Evolutionary conservation across 1,140 invertebrate genomes (phyloP).

Genomic region (Akabosia matsudoensis): DNA sequence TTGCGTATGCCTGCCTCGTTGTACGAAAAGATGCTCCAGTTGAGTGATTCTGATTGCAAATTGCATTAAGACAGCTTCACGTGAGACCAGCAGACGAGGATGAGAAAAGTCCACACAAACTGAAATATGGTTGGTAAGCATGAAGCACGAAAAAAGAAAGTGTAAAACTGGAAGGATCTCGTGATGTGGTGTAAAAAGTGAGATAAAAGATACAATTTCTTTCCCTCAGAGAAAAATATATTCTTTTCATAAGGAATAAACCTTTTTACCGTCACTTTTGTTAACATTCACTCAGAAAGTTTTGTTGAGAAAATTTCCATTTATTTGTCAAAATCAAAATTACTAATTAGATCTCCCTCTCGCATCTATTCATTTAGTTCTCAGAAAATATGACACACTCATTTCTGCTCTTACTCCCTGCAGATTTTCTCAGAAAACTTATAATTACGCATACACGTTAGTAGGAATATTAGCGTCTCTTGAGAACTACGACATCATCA

Average conservation of each 20-base stretch:
- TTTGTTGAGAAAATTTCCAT: conserved; percentile 6
- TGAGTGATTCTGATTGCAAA: conserved; percentile 22
- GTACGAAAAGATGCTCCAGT: not conserved
- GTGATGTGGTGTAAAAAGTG: not conserved
- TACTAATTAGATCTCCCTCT: conserved; percentile 18
- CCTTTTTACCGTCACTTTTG: not conserved
- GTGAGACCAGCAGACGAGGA: not conserved
- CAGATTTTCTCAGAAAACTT: not conserved
- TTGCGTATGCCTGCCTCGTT: not conserved
- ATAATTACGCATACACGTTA: not conserved
- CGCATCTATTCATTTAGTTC: not conserved
- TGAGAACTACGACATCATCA: no score
- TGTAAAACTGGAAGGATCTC: not conserved
- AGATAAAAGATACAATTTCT: no score
- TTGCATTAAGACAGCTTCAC: conserved; percentile 20
- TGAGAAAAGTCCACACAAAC: not conserved
- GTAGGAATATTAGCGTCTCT: no score
- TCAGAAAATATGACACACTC: not conserved
- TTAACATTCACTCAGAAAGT: conserved; percentile 6
- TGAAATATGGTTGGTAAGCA: not conserved
- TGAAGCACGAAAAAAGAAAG: not conserved
- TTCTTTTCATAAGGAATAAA: no score
- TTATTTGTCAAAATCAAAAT: conserved; percentile 17
- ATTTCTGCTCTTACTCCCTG: not conserved
- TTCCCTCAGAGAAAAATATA: no score